phyloP scores from a whole-genome alignment of 2,797 vertebrate species.

The Sebastes iracundus region DNA sequence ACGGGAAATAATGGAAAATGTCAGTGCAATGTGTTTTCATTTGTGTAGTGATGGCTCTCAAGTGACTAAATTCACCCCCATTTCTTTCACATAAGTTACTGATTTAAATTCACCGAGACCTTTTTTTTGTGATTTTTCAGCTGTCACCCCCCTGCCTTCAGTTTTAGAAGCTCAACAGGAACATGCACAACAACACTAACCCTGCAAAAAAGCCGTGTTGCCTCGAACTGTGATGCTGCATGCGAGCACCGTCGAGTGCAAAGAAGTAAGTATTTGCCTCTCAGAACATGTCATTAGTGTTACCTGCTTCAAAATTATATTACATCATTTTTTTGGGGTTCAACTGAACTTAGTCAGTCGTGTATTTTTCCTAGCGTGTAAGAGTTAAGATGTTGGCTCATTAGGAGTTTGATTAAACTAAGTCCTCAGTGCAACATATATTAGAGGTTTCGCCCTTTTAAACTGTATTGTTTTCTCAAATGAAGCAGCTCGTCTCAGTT shows the following conservation, averaged over 20 bases:
- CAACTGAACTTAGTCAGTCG: not conserved
- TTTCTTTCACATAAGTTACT: not conserved
- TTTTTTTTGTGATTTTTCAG: not conserved
- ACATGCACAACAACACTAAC: not conserved
- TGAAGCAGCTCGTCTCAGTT: not conserved
- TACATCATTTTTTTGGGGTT: not conserved
- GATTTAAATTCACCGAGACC: not conserved
- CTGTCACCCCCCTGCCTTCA: not conserved
- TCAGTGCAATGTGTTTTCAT: conserved; percentile 49
- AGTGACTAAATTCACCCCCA: not conserved
- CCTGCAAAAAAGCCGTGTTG: not conserved
- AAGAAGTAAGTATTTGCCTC: not conserved
- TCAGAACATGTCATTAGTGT: not conserved
- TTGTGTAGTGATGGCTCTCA: conserved; percentile 40
- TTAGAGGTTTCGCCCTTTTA: not conserved
- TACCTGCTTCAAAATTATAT: not conserved
- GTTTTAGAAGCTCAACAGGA: not conserved
- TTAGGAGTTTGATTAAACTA: not conserved
- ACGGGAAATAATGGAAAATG: conserved; percentile 18
- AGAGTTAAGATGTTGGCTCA: not conserved
- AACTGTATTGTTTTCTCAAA: not conserved
- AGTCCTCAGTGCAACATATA: not conserved
- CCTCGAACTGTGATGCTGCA: not conserved
- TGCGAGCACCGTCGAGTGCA: not conserved
- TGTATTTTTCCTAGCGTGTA: not conserved